A percentile compares a stretch with the other conserved stretches of the same genome.
phyloP scores from a whole-genome alignment of 2,888 invertebrate genomes.

The Stenchaetothrips biformis region DNA sequence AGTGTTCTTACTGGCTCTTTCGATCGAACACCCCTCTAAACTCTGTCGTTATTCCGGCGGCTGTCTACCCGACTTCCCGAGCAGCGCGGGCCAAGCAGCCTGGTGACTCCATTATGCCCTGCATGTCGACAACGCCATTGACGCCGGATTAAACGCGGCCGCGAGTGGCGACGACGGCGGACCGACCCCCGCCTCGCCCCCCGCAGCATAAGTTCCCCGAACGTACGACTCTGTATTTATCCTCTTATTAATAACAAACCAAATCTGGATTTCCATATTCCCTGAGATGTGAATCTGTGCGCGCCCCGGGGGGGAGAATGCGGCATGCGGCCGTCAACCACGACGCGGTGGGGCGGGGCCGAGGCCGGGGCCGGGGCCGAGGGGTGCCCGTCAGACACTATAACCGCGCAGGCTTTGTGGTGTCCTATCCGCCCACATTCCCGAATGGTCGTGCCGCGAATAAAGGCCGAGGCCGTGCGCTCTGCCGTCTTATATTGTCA shows the following conservation, averaged over 20 bases:
- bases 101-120: no score
- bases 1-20: no score
- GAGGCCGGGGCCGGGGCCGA: no score
- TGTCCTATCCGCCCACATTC: background rate
- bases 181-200: background rate
- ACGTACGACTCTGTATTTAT: background rate
- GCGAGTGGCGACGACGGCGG: no score
- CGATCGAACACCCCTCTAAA: no score
- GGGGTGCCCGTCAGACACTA: background rate
- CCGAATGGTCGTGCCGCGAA: background rate
- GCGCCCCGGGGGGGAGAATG: background rate
- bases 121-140: no score
- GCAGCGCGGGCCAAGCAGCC: no score
- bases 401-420: background rate
- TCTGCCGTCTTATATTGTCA: background rate
- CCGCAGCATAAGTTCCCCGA: background rate
- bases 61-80: no score
- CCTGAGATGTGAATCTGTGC: background rate
- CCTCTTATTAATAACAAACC: constrained; percentile 15
- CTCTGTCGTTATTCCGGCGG: no score
- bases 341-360: no score
- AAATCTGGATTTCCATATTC: constrained; percentile 23
- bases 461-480: background rate
- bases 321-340: background rate
- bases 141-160: no score